phyloP scores from a whole-genome alignment of 2,113 vertebrate species.

The Lepidothrix coronata region DNA sequence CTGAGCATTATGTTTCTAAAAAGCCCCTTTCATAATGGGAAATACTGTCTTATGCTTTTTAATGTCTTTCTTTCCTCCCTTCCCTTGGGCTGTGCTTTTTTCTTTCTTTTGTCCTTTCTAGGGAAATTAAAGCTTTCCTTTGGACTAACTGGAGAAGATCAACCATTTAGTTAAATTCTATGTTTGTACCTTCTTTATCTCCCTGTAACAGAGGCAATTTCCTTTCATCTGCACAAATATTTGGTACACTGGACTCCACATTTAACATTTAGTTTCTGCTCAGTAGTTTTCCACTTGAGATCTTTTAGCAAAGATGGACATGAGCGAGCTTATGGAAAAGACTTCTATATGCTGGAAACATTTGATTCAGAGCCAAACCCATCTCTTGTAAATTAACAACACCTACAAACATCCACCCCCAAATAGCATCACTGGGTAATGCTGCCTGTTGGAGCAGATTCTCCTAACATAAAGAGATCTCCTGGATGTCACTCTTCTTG shows the following conservation, averaged over 20 bases:
- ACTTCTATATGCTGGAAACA: neutral
- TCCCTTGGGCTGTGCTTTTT: slow-evolving; percentile 56
- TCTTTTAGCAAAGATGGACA: neutral
- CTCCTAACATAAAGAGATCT: neutral
- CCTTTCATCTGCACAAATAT: neutral
- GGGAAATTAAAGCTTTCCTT: slow-evolving; percentile 45
- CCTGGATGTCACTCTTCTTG: neutral
- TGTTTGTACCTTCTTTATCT: neutral
- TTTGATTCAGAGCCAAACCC: neutral
- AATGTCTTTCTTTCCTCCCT: slow-evolving; percentile 52
- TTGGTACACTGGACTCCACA: neutral
- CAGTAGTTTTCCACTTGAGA: neutral
- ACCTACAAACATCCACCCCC: neutral
- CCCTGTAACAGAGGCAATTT: neutral
- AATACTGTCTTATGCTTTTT: slow-evolving; percentile 36
- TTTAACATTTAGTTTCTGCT: neutral
- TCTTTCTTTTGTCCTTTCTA: slow-evolving; percentile 31
- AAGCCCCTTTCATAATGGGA: slow-evolving; percentile 55
- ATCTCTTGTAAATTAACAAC: neutral
- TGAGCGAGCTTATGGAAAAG: neutral
- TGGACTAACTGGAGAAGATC: slow-evolving; percentile 18
- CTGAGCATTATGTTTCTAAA: slow-evolving; percentile 40
- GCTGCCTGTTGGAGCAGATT: neutral
- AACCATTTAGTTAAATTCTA: slow-evolving; percentile 1
- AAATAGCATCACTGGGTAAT: neutral